Conservation (phyloP, 2,797 vertebrate genomes). For the Poliocrania exsul region DNA sequence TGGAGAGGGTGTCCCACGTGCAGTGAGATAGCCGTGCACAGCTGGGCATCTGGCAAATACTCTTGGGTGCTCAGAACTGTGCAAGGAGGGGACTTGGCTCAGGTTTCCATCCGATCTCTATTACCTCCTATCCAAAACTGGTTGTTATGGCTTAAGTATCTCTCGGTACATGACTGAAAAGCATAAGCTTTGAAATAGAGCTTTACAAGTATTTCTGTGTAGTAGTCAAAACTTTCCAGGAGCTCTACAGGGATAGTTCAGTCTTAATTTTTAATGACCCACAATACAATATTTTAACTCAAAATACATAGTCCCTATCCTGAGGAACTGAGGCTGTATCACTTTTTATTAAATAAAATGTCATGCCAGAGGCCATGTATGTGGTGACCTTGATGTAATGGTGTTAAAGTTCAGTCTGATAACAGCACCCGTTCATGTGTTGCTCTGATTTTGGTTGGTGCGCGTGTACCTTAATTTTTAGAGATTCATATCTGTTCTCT, state of each 20-base stretch:
- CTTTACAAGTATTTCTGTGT: not conserved
- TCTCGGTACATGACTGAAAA: not conserved
- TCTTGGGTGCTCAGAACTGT: not conserved
- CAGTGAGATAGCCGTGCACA: not conserved
- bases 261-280: not conserved
- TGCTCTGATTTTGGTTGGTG: conserved; percentile 8
- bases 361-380: not conserved
- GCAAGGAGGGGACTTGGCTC: not conserved
- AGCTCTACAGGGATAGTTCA: not conserved
- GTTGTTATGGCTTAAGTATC: not conserved
- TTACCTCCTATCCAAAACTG: not conserved
- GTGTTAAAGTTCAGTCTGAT: not conserved
- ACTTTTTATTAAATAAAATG: not conserved
- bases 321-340: not conserved
- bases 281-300: not conserved
- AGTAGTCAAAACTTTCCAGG: not conserved
- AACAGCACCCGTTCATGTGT: not conserved
- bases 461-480: not conserved
- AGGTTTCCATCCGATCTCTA: not conserved
- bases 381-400: not conserved
- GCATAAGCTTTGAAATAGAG: not conserved
- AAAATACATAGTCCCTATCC: not conserved
- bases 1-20: fast-evolving
- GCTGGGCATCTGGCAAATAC: not conserved
- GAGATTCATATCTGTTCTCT: not conserved